These are phyloP conservation scores for Eubasilissa regina DNA, from an alignment of 1,140 invertebrate genomes.

Conservation along the genomic window DNA sequence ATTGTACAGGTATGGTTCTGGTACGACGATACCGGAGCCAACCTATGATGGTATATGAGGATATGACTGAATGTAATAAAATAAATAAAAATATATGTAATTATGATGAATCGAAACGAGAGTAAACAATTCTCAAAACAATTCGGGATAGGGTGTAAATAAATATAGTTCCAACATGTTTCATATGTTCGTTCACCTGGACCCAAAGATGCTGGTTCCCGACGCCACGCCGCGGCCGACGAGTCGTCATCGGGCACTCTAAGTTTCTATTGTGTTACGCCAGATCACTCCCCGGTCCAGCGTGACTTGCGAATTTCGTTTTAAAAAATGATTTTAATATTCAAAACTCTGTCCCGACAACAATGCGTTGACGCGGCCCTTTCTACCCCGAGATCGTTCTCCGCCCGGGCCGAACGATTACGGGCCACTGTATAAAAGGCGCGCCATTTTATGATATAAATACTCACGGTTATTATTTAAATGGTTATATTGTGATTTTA, in stretches of 20 bases:
- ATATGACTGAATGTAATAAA: no score
- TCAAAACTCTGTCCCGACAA: slow-evolving; percentile 46
- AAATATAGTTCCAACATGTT: no score
- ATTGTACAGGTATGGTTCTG: no score
- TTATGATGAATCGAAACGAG: no score
- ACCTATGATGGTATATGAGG: no score
- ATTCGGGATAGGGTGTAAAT: no score
- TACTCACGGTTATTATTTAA: slow-evolving; percentile 14
- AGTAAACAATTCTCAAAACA: no score
- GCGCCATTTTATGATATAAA: slow-evolving; percentile 5
- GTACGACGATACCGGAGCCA: no score
- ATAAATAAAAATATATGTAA: no score
- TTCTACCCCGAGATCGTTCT: neutral
- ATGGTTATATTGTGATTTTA: slow-evolving; percentile 6
- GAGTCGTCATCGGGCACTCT: slow-evolving; percentile 23
- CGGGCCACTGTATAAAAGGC: slow-evolving; percentile 6
- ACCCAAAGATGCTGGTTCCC: neutral
- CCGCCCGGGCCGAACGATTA: neutral
- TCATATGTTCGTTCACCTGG: no score
- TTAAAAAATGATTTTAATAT: slow-evolving; percentile 57
- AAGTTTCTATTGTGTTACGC: neutral
- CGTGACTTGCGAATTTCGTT: slow-evolving; percentile 53
- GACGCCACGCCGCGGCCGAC: neutral
- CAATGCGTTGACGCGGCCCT: slow-evolving; percentile 12
- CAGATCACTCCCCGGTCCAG: slow-evolving; percentile 48